Percentiles rank a stretch among this genome's conserved stretches.
Conservation (phyloP, 2,888 invertebrate species). For the Trachelus troglodyta region DNA sequence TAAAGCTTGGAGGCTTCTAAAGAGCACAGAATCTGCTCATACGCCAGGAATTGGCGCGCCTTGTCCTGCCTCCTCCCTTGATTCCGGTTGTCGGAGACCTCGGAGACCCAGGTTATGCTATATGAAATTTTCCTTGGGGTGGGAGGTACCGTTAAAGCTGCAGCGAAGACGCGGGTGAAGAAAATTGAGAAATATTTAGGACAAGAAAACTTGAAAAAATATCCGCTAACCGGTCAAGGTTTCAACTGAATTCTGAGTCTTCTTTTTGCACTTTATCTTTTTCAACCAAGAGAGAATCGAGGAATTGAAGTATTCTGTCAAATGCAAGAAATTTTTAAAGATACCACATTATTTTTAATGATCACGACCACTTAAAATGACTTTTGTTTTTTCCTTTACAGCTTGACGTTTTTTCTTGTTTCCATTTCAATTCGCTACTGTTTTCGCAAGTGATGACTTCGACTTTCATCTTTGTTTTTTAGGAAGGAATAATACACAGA, state of each 20-base stretch:
- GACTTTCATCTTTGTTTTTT: not conserved
- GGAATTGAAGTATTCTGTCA: conserved; percentile 2
- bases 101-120: not conserved
- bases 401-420: not conserved
- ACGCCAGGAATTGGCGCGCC: not conserved
- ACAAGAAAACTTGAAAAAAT: not conserved
- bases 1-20: not conserved
- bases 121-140: not conserved
- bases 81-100: not conserved
- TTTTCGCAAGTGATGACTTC: not conserved
- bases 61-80: not conserved
- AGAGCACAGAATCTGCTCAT: not conserved
- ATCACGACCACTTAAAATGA: conserved; percentile 15
- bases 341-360: conserved; percentile 15
- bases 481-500: not conserved
- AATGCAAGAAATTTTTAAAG: conserved; percentile 16
- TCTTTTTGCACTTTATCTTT: not conserved
- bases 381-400: conserved; percentile 17
- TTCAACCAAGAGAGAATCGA: not conserved
- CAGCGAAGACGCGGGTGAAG: not conserved
- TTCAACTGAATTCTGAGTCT: not conserved
- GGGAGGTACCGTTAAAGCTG: not conserved
- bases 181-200: not conserved
- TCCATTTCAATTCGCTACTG: not conserved
- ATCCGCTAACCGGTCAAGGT: not conserved